Conservation (phyloP, 1,140 invertebrate genomes). For the Medauroidea extradentata region DNA sequence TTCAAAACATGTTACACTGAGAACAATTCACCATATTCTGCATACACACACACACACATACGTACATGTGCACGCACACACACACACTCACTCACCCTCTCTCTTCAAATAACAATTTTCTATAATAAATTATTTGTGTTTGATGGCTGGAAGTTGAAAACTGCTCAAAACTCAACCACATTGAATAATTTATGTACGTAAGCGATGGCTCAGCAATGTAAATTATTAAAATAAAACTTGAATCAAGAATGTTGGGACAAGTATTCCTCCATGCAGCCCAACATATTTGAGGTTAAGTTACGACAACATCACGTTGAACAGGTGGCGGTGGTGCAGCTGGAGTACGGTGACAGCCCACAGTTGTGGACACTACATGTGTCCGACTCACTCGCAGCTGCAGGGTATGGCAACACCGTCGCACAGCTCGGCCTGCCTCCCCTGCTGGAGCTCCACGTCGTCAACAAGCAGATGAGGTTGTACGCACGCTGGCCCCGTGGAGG, state of each 20-base stretch:
- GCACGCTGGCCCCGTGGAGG: neutral
- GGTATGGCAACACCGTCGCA: neutral
- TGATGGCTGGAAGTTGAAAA: too few relatives aligned
- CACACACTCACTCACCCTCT: too few relatives aligned
- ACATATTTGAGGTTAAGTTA: neutral
- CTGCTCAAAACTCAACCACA: too few relatives aligned
- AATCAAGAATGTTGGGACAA: neutral
- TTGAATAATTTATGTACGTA: too few relatives aligned
- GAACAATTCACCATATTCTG: too few relatives aligned
- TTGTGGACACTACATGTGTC: conserved; percentile 4
- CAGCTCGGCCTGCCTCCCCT: neutral
- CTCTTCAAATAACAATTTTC: too few relatives aligned
- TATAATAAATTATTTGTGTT: too few relatives aligned
- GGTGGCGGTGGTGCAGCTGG: neutral
- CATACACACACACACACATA: too few relatives aligned
- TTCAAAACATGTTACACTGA: too few relatives aligned
- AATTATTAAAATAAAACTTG: neutral
- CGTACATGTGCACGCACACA: too few relatives aligned
- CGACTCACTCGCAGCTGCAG: neutral
- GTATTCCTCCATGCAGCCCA: neutral
- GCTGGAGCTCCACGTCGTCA: conserved; percentile 4
- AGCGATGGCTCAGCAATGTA: neutral
- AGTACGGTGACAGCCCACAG: neutral
- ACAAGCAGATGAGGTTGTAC: conserved; percentile 9
- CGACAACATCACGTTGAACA: neutral